Evolutionary conservation across 2,113 vertebrate species (phyloP).

Genomic region (Monopterus albus): DNA sequence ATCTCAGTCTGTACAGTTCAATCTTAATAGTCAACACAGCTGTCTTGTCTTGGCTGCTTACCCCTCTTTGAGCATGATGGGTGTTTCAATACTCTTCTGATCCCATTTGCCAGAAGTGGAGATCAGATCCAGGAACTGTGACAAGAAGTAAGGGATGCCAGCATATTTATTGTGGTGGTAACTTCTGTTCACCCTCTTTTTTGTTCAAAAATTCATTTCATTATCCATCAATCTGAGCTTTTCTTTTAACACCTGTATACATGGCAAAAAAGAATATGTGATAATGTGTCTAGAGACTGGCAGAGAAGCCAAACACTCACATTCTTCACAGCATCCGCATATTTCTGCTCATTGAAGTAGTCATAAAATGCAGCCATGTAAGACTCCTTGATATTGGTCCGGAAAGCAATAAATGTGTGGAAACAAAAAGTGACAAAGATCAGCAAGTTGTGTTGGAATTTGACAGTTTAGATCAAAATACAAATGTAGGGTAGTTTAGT

Average conservation of each 20-base stretch:
- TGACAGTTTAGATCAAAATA: not conserved
- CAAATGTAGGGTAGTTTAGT: not conserved
- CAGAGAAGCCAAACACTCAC: slow-evolving; percentile 81
- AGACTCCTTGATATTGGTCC: slow-evolving; percentile 98
- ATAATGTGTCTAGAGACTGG: not conserved
- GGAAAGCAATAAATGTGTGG: slow-evolving; percentile 48
- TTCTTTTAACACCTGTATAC: not conserved
- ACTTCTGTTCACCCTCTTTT: not conserved
- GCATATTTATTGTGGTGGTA: not conserved
- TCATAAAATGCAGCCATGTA: slow-evolving; percentile 98
- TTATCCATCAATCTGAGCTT: no score
- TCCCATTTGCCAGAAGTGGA: slow-evolving; percentile 96
- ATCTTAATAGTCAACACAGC: not conserved
- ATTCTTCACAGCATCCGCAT: slow-evolving; percentile 97
- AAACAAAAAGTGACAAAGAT: slow-evolving; percentile 29
- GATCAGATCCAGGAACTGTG: slow-evolving; percentile 96
- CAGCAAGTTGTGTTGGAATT: not conserved
- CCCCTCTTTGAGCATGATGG: slow-evolving; percentile 98
- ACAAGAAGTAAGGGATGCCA: slow-evolving; percentile 32
- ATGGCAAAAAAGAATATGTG: slow-evolving; percentile 1
- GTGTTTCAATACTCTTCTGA: slow-evolving; percentile 95
- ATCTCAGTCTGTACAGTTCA: not conserved
- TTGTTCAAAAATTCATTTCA: not conserved
- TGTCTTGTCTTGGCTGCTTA: slow-evolving; percentile 73
- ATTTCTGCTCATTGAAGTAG: slow-evolving; percentile 98